Conservation (phyloP, 2,113 vertebrate genomes). For the Malurus alboscapulatus region DNA sequence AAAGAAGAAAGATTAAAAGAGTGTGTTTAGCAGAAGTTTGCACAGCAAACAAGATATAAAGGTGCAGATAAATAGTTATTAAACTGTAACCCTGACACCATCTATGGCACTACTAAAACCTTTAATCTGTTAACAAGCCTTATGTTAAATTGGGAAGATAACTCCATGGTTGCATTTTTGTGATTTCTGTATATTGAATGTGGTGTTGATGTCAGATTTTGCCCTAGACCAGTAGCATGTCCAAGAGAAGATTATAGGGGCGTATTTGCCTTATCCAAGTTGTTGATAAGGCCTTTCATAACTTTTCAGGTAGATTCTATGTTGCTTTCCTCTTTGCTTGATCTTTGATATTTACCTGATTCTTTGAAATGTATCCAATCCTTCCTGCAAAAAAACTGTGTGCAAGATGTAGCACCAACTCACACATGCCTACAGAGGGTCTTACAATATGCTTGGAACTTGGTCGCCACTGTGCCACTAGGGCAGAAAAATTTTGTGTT, state of each 20-base stretch:
- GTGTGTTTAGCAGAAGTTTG: not conserved
- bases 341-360: not conserved
- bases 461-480: conserved; percentile 18
- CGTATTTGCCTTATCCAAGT: not conserved
- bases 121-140: not conserved
- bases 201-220: not conserved
- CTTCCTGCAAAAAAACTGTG: not conserved
- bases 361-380: not conserved
- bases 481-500: conserved; percentile 42
- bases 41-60: not conserved
- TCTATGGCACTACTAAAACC: not conserved
- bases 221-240: not conserved
- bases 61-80: not conserved
- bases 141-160: not conserved
- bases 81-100: not conserved
- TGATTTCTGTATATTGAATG: not conserved
- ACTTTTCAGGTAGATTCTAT: not conserved
- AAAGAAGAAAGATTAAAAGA: not conserved
- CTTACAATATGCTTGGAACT: not conserved
- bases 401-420: not conserved
- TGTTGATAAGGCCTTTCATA: not conserved
- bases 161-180: not conserved
- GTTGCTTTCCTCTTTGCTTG: not conserved
- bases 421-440: not conserved
- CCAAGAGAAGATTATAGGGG: not conserved